Base-by-base conservation (phyloP, 2,888 invertebrate species). In the Xanthorhoe spadicearia region DNA sequence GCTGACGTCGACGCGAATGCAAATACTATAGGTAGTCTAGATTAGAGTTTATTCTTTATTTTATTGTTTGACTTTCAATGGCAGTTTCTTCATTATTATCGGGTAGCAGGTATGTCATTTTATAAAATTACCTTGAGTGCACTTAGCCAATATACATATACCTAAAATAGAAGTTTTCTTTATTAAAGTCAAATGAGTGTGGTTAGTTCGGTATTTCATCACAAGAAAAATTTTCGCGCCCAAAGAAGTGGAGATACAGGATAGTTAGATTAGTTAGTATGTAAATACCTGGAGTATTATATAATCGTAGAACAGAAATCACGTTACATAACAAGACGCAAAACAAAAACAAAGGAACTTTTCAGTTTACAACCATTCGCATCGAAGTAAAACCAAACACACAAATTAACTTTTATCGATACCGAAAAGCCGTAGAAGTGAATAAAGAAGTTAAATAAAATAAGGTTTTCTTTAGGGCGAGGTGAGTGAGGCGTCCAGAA, bases 371-470 rank as follows among this genome's bases (percentile, higher is more conserved):
- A 58, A 2, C 43, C 58, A 35, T 43, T 43, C 72, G 46, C 15
- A 23, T 48, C 32, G 55, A 57, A 68, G 71, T 74, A 74, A 70
- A 60, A 69, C 68, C 71, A 66, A 70, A 72, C 68, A 70, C 68
- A 73, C 72, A 75, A 69, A 82, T 86, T 85, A 86, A 85, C 83
- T 85, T 84, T 85, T 84, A 85, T 81, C 80, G 80, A 80, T 79
- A 80, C 78, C 80, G 73, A 78, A 81, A 82, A 79, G 77, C 77
- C 81, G 75, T 76, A 78, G 74, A 79, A 78, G 77, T 81, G 78
- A 79, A 84, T 86, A 86, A 88, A 85, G 86, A 88, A 88, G 87
- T 89, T 87, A 86, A 89, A 88, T 88, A 88, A 89, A 89, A 87
- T 89, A 88, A 85, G 84, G 85, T 86, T 86, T 83, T 81, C 79